phyloP scores from a whole-genome alignment of 2,113 vertebrate species.

The Malaclemys terrapin region DNA sequence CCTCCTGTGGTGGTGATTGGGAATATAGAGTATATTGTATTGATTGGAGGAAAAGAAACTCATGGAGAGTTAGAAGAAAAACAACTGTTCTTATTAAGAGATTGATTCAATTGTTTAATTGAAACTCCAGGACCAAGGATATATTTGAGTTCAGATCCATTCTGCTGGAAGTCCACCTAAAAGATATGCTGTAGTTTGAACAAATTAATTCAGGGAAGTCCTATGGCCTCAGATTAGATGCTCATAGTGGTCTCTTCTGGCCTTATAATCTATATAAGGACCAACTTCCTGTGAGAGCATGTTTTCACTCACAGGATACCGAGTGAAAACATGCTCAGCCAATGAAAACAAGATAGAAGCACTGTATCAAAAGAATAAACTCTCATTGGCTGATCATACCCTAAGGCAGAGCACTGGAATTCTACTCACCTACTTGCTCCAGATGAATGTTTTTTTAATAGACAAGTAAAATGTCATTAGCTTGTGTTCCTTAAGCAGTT shows the following conservation, averaged over 20 bases:
- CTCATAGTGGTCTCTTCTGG: too few relatives aligned
- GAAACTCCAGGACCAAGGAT: background rate
- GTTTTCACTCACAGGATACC: background rate
- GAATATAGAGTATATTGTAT: background rate
- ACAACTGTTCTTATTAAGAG: background rate
- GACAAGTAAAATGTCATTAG: background rate
- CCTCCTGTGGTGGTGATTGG: background rate
- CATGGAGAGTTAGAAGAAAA: background rate
- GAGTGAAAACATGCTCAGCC: background rate
- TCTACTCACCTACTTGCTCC: background rate
- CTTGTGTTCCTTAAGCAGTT: background rate
- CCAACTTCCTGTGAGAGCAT: too few relatives aligned
- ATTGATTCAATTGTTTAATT: background rate
- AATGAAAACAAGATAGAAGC: conserved; percentile 3
- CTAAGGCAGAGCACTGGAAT: background rate
- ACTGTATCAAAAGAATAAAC: background rate
- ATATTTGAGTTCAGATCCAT: background rate
- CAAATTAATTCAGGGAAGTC: too few relatives aligned
- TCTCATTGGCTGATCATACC: background rate
- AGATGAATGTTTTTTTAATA: background rate
- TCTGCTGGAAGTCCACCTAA: background rate
- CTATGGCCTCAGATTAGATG: too few relatives aligned
- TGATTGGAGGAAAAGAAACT: background rate
- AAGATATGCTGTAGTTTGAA: background rate
- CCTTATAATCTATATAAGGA: too few relatives aligned